These are phyloP conservation scores for Platorchestia sp. DNA, from an alignment of 1,140 invertebrate species.

Conservation along the genomic window DNA sequence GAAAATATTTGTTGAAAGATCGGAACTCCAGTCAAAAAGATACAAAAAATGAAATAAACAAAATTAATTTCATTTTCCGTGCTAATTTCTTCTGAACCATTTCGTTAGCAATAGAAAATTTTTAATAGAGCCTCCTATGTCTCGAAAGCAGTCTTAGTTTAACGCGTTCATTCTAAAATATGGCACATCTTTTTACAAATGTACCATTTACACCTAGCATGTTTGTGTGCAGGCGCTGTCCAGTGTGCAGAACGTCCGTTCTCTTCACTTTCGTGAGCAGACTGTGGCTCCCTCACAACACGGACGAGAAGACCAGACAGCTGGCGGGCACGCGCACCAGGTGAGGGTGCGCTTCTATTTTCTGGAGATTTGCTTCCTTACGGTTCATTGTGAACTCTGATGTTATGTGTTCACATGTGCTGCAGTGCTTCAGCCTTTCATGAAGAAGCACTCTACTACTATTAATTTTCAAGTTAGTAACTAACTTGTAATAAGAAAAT, in stretches of 20 bases:
- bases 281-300: neutral
- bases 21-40: neutral
- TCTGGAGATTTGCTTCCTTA: neutral
- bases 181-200: too few species aligned
- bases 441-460: too few species aligned
- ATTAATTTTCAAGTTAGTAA: too few species aligned
- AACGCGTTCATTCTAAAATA: neutral
- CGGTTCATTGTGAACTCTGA: neutral
- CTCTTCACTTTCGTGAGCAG: conserved; percentile 17
- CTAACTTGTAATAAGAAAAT: too few species aligned
- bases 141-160: neutral
- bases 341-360: neutral
- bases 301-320: neutral
- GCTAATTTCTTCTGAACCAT: neutral
- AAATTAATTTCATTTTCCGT: too few species aligned
- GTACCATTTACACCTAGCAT: too few species aligned
- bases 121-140: neutral
- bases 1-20: neutral
- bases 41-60: neutral
- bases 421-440: too few species aligned
- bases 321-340: neutral
- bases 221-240: neutral
- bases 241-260: neutral
- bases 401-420: neutral
- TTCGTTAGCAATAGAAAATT: neutral